Evolutionary conservation across 2,113 vertebrate species (phyloP), one percentile per base, ranked within the genome.

Genomic region (Kryptolebias marmoratus): DNA sequence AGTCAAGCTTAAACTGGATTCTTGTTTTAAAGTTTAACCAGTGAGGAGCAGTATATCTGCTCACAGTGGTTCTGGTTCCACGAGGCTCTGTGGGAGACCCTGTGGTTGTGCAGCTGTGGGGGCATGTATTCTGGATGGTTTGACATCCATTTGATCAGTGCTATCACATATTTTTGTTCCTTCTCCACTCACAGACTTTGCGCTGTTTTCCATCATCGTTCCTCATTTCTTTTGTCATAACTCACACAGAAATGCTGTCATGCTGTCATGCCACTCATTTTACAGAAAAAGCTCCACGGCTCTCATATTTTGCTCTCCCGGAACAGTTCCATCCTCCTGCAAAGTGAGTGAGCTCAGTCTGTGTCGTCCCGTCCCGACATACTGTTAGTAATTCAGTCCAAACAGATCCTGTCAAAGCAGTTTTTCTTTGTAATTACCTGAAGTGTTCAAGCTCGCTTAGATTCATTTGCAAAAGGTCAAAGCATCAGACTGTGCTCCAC

Each of bases 381-480:
- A 90, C 47, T 75, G 82, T 88, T 87, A 86, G 63, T 91, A 92
- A 94, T 93, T 93, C 82, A 92, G 88, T 94, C 90, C 92, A 95
- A 93, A 94, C 90, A 86, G 86, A 82, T 86, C 87, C 92, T 93
- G 93, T 94, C 90, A 92, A 92, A 87, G 83, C 74, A 81, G 89
- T 89, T 94, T 95, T 95, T 91, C 90, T 91, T 86, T 88, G 77
- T 92, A 92, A 95, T 94, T 92, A 94, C 84, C 87, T 94, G 91
- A 95, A 93, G 92, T 94, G 91, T 91, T 95, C 91, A 88, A 80
- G 88, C 93, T 94, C 93, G 92, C 93, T 94, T 79, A 8, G 83
- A 94, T 95, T 92, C 88, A 91, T 83, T 90, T 91, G 71, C 90
- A 88, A 92, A 92, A 94, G 89, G 92, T 95, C 93, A 94, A 82